Base-by-base conservation (phyloP, 2,888 invertebrate genomes). In the Zele albiditarsus region DNA sequence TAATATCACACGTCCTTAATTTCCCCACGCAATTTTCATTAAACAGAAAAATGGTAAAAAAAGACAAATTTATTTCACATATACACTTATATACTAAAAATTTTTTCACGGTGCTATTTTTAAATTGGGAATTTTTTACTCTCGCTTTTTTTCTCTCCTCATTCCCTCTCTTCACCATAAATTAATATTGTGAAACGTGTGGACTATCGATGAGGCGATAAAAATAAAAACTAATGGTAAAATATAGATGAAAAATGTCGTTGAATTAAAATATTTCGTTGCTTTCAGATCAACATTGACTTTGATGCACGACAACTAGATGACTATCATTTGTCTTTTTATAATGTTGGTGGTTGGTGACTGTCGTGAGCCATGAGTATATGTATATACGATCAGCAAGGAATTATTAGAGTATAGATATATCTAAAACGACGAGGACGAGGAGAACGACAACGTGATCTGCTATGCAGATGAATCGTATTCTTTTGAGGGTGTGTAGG, bases 401-500 rank as follows among this genome's bases (percentile, higher is more conserved):
- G 67, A 42, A 49, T 67, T 75, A 71, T 75, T 75, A 68, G 75
- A 31, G 42, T 31, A 12, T 20, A 20, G 27, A 67, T 49, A 58
- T 20, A 68, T 28, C 53, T 58, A 27, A 69, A 53, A 53, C 23
- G 53, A 53, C 20, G 10, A 53, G n/a, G 23, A 53, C 6, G 20
- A 4, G 10, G 42, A 42, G 12, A 12, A 70, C 74, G 71, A 60
- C 27, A 25, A 16, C 38, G 63, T 69, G 76, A 75, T 74, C 66
- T 60, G 80, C 81, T 81, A 84, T 84, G 84, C 83, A 84, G 84
- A 87, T 87, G 84, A 86, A 86, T 85, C 85, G 85, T 82, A 84
- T 82, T 85, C 82, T 79, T 80, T 75, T 67, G 77, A 28, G 57
- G 12, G 33, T 28, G 49, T 57, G 31, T 6, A 20, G 33, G 80